Conservation (phyloP, 1,140 invertebrate species). For the Drosophila suzukii region DNA sequence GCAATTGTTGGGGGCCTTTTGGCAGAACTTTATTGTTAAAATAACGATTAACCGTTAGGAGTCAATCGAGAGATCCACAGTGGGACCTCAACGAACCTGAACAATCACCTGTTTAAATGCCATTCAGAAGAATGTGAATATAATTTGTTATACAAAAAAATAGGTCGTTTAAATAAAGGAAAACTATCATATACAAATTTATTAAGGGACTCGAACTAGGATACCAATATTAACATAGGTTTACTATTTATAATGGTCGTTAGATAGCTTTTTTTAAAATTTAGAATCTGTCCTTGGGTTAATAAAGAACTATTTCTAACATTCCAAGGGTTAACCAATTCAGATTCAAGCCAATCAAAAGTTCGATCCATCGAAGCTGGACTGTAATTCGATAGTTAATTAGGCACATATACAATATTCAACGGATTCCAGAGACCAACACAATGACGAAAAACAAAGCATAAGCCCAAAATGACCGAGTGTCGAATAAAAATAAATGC, state of each 20-base stretch:
- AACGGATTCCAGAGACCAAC: slow-evolving; percentile 26
- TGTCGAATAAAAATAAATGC: slow-evolving; percentile 66
- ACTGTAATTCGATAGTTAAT: slow-evolving; percentile 42
- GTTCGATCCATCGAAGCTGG: background rate
- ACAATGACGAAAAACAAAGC: slow-evolving; percentile 45
- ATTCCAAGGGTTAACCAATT: too few relatives aligned
- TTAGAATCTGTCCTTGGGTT: too few relatives aligned
- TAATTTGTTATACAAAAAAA: too few relatives aligned
- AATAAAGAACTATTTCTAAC: too few relatives aligned
- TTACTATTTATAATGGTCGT: too few relatives aligned
- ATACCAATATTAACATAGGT: too few relatives aligned
- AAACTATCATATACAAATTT: too few relatives aligned
- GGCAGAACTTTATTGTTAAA: slow-evolving; percentile 11
- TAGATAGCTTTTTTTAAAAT: too few relatives aligned
- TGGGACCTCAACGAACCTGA: background rate
- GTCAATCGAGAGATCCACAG: slow-evolving; percentile 15
- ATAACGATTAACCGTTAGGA: slow-evolving; percentile 33
- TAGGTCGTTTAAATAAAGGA: too few relatives aligned
- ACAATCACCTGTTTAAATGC: background rate
- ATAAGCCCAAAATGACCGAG: slow-evolving; percentile 56
- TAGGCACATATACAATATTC: slow-evolving; percentile 30
- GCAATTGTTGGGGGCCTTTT: slow-evolving; percentile 38
- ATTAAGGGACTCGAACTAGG: too few relatives aligned
- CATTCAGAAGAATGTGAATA: background rate
- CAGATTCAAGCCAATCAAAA: too few relatives aligned